Evolutionary conservation across 2,797 vertebrate species (phyloP).

Genomic region (Spheniscus humboldti): DNA sequence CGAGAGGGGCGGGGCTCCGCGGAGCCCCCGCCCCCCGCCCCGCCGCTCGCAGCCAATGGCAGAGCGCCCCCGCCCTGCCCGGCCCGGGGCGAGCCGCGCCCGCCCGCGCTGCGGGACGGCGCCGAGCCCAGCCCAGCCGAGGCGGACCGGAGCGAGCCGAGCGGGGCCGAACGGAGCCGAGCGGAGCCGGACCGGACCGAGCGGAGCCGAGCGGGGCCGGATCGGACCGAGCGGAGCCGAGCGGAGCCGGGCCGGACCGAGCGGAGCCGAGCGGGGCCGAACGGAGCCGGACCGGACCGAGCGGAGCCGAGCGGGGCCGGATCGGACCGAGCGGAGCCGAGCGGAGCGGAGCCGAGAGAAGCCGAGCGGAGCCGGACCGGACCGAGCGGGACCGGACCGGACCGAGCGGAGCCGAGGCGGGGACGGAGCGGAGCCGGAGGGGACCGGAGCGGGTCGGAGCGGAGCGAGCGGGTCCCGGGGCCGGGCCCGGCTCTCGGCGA

Average conservation of each 20-base stretch:
- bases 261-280: not conserved
- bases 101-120: too few species aligned
- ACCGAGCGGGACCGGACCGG: too few species aligned
- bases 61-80: not conserved
- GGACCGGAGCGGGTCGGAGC: not conserved
- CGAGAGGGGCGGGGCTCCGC: fast-evolving
- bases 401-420: too few species aligned
- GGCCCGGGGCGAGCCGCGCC: not conserved
- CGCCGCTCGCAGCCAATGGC: not conserved
- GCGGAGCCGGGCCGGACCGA: too few species aligned
- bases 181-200: too few species aligned
- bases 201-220: too few species aligned
- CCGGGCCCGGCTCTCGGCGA: too few species aligned
- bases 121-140: not conserved
- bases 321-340: too few species aligned
- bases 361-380: not conserved
- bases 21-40: fast-evolving
- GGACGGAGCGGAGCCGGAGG: not conserved
- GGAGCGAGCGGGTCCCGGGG: not conserved
- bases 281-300: not conserved
- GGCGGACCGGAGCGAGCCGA: not conserved
- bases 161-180: too few species aligned
- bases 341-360: not conserved
- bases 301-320: too few species aligned
- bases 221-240: too few species aligned